Conservation (phyloP, 2,113 vertebrate genomes). For the Lanius ludovicianus region DNA sequence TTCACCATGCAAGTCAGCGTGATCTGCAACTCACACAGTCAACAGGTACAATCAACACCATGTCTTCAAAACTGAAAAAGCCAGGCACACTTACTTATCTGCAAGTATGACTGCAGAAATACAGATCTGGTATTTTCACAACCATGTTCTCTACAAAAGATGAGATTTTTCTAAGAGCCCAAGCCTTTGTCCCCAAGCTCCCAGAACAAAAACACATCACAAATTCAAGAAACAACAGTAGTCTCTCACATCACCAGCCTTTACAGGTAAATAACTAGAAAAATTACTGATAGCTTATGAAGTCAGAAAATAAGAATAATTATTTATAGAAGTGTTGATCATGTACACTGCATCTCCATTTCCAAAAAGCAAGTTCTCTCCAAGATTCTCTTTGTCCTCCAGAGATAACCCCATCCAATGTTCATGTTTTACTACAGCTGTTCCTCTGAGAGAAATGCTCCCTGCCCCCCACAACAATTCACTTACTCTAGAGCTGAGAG, state of each 20-base stretch:
- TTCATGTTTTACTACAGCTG: background rate
- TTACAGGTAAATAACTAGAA: background rate
- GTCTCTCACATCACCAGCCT: background rate
- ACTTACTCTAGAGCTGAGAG: background rate
- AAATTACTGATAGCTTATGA: background rate
- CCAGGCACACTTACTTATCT: background rate
- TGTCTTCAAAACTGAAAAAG: background rate
- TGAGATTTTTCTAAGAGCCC: background rate
- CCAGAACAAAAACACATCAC: background rate
- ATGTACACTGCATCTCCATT: background rate
- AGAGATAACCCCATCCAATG: background rate
- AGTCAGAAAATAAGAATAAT: background rate
- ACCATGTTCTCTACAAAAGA: background rate
- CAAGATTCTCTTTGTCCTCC: background rate
- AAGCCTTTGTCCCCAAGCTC: background rate
- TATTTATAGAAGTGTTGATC: background rate
- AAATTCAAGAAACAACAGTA: background rate
- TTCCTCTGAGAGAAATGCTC: background rate
- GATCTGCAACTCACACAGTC: slow-evolving; percentile 72
- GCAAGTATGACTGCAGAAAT: background rate
- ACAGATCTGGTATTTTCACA: background rate
- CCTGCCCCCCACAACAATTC: background rate
- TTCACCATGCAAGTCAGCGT: slow-evolving; percentile 90
- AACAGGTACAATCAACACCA: background rate
- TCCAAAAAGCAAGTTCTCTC: background rate